phyloP scores from a whole-genome alignment of 2,113 vertebrate genomes.

The Zosterops hypoxanthus region DNA sequence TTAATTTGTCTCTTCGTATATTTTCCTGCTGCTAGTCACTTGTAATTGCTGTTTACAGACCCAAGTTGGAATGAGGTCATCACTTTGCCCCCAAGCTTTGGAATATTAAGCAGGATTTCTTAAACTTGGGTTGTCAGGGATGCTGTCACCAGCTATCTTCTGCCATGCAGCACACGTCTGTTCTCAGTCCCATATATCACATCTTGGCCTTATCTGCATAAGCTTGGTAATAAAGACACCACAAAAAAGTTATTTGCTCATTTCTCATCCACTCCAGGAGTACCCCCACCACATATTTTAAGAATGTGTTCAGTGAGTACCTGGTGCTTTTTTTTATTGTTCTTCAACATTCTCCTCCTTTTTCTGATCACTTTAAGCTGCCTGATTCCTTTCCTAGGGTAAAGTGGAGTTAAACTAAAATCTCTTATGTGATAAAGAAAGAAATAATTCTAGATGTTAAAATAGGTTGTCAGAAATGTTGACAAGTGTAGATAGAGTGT shows the following conservation, averaged over 20 bases:
- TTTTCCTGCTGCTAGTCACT: neutral
- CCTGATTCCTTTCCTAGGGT: slow-evolving; percentile 27
- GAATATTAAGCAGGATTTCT: neutral
- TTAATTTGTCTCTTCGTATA: neutral
- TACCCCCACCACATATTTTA: neutral
- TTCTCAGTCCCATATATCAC: neutral
- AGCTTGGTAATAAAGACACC: neutral
- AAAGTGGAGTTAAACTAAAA: slow-evolving; percentile 63
- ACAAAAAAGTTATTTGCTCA: neutral
- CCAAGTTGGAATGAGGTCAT: neutral
- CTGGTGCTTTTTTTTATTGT: neutral
- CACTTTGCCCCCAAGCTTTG: neutral
- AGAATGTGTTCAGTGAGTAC: neutral
- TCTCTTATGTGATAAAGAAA: slow-evolving; percentile 68
- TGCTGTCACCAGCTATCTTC: neutral
- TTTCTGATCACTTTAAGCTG: neutral
- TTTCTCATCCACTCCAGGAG: neutral
- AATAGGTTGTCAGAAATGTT: slow-evolving; percentile 74
- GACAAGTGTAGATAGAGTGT: slow-evolving; percentile 77
- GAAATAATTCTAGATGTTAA: slow-evolving; percentile 77
- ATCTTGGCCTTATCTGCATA: neutral
- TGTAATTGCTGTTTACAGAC: neutral
- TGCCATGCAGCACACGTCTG: neutral
- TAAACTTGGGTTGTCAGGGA: neutral
- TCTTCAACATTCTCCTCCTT: neutral